These are phyloP conservation scores for Heliconius hortense DNA, from an alignment of 2,888 invertebrate species.

Conservation along the genomic window DNA sequence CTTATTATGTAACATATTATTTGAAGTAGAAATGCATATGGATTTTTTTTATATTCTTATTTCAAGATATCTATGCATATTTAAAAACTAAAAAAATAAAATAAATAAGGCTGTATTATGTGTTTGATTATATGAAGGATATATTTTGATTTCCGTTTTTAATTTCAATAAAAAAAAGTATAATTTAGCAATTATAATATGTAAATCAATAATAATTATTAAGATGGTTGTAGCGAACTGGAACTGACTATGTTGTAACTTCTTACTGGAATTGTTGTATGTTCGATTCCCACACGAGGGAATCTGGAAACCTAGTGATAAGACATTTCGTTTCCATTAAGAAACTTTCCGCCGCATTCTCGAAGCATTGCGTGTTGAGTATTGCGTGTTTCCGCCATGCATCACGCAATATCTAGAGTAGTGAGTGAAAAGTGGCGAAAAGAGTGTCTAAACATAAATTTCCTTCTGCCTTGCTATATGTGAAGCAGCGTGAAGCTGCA, in stretches of 20 bases:
- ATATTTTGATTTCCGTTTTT: conserved; percentile 9
- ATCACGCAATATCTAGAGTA: no score
- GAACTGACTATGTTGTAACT: no score
- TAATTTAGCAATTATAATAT: neutral
- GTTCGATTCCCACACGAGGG: neutral
- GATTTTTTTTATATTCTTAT: neutral
- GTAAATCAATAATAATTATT: neutral
- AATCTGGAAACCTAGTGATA: no score
- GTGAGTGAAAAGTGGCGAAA: no score
- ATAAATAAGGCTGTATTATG: neutral
- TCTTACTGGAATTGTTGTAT: no score
- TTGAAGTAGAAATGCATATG: neutral
- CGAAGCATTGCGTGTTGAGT: no score
- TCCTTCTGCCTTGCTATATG: no score
- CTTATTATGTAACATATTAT: neutral
- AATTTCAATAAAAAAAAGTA: conserved; percentile 4
- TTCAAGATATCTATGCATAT: neutral
- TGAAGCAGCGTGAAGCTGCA: neutral
- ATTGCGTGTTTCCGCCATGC: no score
- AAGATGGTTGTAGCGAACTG: neutral
- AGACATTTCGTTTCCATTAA: no score
- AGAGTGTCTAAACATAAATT: no score
- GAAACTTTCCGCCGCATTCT: no score
- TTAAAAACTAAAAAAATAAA: no score
- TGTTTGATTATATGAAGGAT: neutral